phyloP scores from a whole-genome alignment of 2,888 invertebrate genomes.

The Mesorhabditis spiculigera region DNA sequence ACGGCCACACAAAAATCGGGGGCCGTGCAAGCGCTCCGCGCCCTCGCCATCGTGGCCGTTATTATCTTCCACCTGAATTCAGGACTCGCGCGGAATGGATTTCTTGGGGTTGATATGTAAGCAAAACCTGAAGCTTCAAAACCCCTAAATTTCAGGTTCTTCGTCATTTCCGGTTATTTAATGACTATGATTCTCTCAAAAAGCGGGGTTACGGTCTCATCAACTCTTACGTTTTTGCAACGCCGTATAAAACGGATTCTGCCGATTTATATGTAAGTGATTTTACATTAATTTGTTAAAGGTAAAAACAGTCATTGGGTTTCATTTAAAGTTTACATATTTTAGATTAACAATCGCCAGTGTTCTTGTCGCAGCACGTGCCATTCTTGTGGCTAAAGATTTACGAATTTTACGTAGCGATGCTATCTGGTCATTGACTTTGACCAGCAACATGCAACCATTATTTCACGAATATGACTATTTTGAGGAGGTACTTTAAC shows the following conservation, averaged over 20 bases:
- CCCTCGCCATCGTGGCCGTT: conserved; percentile 2
- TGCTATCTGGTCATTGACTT: background rate
- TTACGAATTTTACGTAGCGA: conserved; percentile 2
- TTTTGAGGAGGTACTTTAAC: background rate
- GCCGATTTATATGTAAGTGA: background rate
- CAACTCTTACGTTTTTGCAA: background rate
- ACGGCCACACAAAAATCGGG: background rate
- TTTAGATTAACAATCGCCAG: background rate
- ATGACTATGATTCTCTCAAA: background rate
- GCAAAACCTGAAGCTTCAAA: background rate
- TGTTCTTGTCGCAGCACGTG: background rate
- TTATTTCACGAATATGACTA: conserved; percentile 1
- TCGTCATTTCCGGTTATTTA: conserved; percentile 4
- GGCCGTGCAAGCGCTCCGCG: conserved; percentile 1
- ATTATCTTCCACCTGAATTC: background rate
- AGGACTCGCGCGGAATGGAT: background rate
- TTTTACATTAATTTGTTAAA: no score
- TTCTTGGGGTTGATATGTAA: conserved; percentile 6
- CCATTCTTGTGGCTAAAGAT: background rate
- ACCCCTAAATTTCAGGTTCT: background rate
- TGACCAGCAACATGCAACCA: background rate
- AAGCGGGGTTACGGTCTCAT: background rate
- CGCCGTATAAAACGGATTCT: background rate
- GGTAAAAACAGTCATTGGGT: no score
- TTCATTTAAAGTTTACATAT: no score